Percentiles rank a stretch among this genome's conserved stretches.
phyloP scores from a whole-genome alignment of 2,888 invertebrate species.

The Argyresthia albistria region DNA sequence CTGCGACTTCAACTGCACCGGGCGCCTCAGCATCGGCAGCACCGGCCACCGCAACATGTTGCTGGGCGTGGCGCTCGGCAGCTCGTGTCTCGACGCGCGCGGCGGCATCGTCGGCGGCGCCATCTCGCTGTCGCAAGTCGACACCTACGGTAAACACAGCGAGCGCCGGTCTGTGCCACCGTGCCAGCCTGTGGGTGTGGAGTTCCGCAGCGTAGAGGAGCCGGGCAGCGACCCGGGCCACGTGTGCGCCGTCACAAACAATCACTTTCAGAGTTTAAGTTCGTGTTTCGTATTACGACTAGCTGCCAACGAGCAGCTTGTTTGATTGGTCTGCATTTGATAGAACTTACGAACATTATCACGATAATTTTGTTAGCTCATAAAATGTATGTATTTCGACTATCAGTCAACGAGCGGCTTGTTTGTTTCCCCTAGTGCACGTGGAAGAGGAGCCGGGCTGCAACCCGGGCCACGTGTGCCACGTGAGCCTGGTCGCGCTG shows the following conservation, averaged over 20 bases:
- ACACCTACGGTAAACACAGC: constrained; percentile 78
- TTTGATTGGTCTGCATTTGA: no score
- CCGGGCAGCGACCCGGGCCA: constrained; percentile 92
- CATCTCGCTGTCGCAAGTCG: constrained; percentile 90
- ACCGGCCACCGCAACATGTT: constrained; percentile 95
- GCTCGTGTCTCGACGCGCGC: constrained; percentile 94
- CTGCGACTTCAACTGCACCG: constrained; percentile 92
- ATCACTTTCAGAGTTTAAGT: no score
- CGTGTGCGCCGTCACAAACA: constrained; percentile 84
- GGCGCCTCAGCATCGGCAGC: constrained; percentile 93
- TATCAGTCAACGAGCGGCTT: no score
- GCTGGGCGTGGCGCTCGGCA: constrained; percentile 88
- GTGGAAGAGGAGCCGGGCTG: constrained; percentile 91
- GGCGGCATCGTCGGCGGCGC: constrained; percentile 98
- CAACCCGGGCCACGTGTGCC: constrained; percentile 90
- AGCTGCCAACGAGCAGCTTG: no score
- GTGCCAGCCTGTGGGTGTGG: no score
- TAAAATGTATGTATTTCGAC: no score
- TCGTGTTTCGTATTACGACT: no score
- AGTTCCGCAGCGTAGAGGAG: constrained; percentile 76
- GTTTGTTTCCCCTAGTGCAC: constrained; percentile 71
- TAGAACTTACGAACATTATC: no score
- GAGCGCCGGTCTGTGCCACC: no score
- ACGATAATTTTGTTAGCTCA: no score
- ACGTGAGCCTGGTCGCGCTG: constrained; percentile 85